Base-by-base conservation (phyloP, 2,888 invertebrate genomes). In the Argynnis bischoffii region DNA sequence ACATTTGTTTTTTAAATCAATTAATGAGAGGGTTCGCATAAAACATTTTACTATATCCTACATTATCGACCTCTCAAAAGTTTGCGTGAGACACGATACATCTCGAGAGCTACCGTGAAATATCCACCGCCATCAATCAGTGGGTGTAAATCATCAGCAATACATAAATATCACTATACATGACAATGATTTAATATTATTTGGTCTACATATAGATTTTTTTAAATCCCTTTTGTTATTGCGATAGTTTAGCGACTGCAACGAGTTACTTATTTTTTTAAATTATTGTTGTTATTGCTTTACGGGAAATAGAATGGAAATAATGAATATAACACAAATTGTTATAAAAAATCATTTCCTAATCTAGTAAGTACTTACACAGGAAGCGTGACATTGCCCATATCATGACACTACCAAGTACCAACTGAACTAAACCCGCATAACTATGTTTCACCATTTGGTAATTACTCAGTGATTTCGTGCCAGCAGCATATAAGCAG, bases 11-110 rank as follows among this genome's bases (percentile, higher is more conserved):
- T 35, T 35, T 35, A 35, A 35, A 6, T 35, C 35, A 35, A 35
- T 35, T 35, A 6, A 35, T 6, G 35, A 41, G 11, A 41, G 11
- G 11, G 26, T 26, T 26, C 4, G 26, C 26, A 41, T 41, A 11
- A 3, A 59, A 31, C 26, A 48, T 26, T 11, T 2, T 47, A 48
- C 13, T 26, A 31, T 26, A 26, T 31, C n/a, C 48, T 48, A 13
- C 48, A 31, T 35, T 16, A 26, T 6, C 31, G 47, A 48, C 13
- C 51, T n/a, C 63, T 50, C 51, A 67, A 48, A 51, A 65, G 46
- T 18, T 72, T 56, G 71, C 72, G 71, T 72, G 72, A 54, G 66
- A 18, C 72, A 72, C 67, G 71, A 63, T 63, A 71, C 56, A 64
- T 51, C 65, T 67, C 64, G 55, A 66, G 67, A 72, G 69, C 71